Conservation (phyloP, 2,797 vertebrate species). For the Arrhamphus sclerolepis region DNA sequence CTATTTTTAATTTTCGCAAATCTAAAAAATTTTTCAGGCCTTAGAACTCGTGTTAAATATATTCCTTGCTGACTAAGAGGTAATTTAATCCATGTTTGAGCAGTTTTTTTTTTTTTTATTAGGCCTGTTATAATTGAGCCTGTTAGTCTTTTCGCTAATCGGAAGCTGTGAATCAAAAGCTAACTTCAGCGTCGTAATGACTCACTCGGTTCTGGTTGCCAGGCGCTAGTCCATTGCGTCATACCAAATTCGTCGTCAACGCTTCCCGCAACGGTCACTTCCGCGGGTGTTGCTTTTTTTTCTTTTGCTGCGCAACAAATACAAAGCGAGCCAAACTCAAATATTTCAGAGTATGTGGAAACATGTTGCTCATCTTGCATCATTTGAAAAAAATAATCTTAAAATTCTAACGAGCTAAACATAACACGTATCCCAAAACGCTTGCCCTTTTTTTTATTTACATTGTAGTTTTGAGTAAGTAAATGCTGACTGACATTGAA, state of each 20-base stretch:
- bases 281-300: slow-evolving; percentile 62
- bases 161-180: too few relatives aligned
- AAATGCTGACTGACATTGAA: slow-evolving; percentile 55
- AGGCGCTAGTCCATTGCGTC: slow-evolving; percentile 66
- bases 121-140: too few relatives aligned
- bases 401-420: neutral
- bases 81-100: too few relatives aligned
- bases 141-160: too few relatives aligned
- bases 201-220: slow-evolving; percentile 58
- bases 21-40: too few relatives aligned
- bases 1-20: too few relatives aligned
- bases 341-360: neutral
- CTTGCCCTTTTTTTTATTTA: slow-evolving; percentile 27
- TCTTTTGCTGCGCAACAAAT: slow-evolving; percentile 55
- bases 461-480: slow-evolving; percentile 44
- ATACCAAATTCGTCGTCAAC: slow-evolving; percentile 48
- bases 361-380: neutral
- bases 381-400: neutral
- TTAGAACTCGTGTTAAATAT: too few relatives aligned
- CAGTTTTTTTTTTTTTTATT: too few relatives aligned
- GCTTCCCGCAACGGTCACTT: slow-evolving; percentile 64
- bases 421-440: neutral
- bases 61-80: too few relatives aligned
- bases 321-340: slow-evolving; percentile 6
- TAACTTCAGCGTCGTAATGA: slow-evolving; percentile 72